phyloP scores from a whole-genome alignment of 2,797 vertebrate species.

The Sebastes oblongus region DNA sequence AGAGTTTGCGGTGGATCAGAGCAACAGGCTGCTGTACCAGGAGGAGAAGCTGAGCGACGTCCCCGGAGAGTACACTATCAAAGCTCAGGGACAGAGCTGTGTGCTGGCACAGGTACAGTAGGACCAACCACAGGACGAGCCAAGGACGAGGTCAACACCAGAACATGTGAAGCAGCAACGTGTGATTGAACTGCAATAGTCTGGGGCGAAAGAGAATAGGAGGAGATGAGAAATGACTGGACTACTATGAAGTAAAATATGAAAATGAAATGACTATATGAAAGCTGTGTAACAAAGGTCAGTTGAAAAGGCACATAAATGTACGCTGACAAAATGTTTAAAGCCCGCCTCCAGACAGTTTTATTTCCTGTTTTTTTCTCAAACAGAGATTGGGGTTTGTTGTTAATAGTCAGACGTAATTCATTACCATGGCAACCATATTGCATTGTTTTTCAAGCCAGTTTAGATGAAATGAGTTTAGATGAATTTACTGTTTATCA shows the following conservation, averaged over 20 bases:
- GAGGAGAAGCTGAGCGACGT: constrained; percentile 73
- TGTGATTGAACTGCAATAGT: background rate
- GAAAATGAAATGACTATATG: background rate
- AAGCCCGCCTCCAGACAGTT: background rate
- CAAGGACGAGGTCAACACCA: background rate
- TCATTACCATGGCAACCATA: too few species aligned
- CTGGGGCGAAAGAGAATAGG: background rate
- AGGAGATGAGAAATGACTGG: background rate
- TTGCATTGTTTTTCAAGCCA: too few species aligned
- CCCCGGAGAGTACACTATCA: constrained; percentile 76
- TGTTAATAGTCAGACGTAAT: too few species aligned
- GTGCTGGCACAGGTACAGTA: constrained; percentile 83
- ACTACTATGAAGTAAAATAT: too few species aligned
- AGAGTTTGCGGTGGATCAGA: constrained; percentile 77
- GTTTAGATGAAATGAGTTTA: too few species aligned
- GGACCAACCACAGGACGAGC: background rate
- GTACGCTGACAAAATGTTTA: background rate
- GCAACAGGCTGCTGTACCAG: constrained; percentile 87
- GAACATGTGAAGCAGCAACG: background rate
- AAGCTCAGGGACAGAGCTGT: constrained; percentile 81
- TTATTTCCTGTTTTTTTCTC: too few species aligned
- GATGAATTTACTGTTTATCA: too few species aligned
- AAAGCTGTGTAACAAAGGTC: background rate
- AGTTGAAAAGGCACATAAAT: background rate
- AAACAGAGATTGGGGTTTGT: too few species aligned